Conservation (phyloP, 2,797 vertebrate genomes). For the Adrianichthys oophorus region DNA sequence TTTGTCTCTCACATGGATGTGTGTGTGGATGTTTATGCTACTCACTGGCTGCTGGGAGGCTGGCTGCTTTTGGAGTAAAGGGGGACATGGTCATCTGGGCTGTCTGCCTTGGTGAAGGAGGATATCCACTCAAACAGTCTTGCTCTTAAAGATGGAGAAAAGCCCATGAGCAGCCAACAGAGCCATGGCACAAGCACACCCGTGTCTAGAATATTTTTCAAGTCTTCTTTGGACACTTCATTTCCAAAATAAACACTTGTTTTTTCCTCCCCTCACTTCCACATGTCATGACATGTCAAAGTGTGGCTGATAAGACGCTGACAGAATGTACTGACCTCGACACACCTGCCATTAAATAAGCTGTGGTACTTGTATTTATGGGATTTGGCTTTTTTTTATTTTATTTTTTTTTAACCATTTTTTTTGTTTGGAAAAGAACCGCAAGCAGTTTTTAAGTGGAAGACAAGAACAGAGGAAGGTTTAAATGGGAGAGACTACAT, state of each 20-base stretch:
- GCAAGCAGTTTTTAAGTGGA: constrained; percentile 20
- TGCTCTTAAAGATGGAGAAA: constrained; percentile 78
- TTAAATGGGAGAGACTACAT: constrained; percentile 21
- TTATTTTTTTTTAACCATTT: constrained; percentile 10
- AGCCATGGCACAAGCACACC: constrained; percentile 29
- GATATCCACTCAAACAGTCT: constrained; percentile 87
- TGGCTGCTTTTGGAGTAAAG: constrained; percentile 81
- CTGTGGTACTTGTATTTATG: constrained; percentile 36
- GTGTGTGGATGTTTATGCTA: constrained; percentile 47
- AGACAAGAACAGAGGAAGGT: constrained; percentile 13
- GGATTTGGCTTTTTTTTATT: constrained; percentile 30
- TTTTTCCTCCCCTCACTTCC: constrained; percentile 9
- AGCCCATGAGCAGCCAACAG: constrained; percentile 56
- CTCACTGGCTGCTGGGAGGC: constrained; percentile 81
- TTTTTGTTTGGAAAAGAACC: constrained; percentile 20
- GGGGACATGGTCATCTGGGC: constrained; percentile 77
- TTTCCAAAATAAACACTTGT: constrained; percentile 3
- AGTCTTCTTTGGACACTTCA: constrained; percentile 5
- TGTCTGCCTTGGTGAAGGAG: constrained; percentile 84
- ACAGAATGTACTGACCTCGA: constrained; percentile 37
- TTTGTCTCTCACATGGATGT: constrained; percentile 15
- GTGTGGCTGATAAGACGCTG: constrained; percentile 46
- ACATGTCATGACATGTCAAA: constrained; percentile 43
- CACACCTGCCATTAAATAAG: constrained; percentile 60
- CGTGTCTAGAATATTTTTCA: neutral